Evolutionary conservation across 1,140 invertebrate genomes (phyloP), one percentile per base, ranked within the genome.

Genomic region (Temnothorax curvispinosus): DNA sequence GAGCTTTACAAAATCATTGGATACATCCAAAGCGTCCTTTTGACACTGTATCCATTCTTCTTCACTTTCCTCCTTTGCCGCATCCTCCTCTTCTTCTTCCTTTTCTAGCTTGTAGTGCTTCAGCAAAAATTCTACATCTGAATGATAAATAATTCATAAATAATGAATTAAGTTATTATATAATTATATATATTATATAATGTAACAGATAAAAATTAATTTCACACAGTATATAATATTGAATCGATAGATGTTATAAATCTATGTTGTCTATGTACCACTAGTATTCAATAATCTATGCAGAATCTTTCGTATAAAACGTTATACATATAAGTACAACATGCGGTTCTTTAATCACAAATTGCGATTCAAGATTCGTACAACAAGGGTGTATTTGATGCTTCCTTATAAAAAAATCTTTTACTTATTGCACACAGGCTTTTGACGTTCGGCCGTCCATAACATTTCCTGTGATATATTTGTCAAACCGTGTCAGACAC

Each of bases 1-100:
- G 13, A 97, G 94, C 15, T 95, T 95, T 69, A 94, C 96, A 93
- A 98, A 98, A 89, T 98, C 97, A 94, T 98, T 95, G 0, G 77
- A 82, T 9, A 86, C 56, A 56, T 94, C 92, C 4, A 95, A 65
- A 35, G 93, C 92, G 75, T 95, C 95, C 38, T 90, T 93, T 44
- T 95, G 94, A 88, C 93, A 94, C 72, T 95, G 94, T 50, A 92
- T 93, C 71, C 77, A 91, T 9, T 91, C 90, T 1, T 94, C 93
- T 65, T 95, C 94, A 5, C 32, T 81, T 64, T 93, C 92, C 18
- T 95, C 91, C 8, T 94, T 90, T 65, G 91, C 92, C 13, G 87
- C 78, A 32, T 92, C 88, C 62, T 89, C 91, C 5, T 91, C 88
- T 18, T 91, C 88, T 67, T 94, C 92, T 7, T 95, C 91, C 47